Conservation (phyloP, 1,140 invertebrate genomes). For the Drosophila fuyamai region DNA sequence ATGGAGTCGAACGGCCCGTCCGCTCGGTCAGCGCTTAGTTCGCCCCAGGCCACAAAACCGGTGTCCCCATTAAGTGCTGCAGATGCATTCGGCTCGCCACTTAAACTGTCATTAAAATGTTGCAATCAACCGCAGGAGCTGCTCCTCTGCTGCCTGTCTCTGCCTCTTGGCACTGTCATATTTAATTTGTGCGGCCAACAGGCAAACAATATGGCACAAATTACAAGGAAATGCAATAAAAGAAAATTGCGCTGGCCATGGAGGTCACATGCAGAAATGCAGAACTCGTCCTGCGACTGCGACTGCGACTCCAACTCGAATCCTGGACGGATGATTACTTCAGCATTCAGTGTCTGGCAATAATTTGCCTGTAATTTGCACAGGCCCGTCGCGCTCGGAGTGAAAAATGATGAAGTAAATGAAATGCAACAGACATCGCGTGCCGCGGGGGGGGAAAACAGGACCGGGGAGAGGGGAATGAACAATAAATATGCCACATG, state of each 20-base stretch:
- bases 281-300: no score
- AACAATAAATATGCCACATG: conserved; percentile 57
- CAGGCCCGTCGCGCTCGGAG: conserved; percentile 7
- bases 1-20: background rate
- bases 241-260: conserved; percentile 33
- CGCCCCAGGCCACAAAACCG: conserved; percentile 13
- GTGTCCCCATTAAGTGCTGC: conserved; percentile 48
- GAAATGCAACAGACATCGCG: conserved; percentile 74
- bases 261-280: conserved; percentile 7
- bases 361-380: conserved; percentile 80
- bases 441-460: conserved; percentile 19
- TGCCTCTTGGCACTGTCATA: conserved; percentile 43
- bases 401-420: conserved; percentile 77
- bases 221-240: conserved; percentile 80
- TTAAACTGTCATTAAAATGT: conserved; percentile 80
- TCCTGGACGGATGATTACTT: conserved; percentile 62
- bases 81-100: conserved; percentile 62
- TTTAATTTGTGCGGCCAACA: conserved; percentile 71
- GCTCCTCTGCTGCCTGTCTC: conserved; percentile 21
- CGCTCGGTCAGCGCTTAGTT: conserved; percentile 9
- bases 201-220: conserved; percentile 78
- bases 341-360: conserved; percentile 69
- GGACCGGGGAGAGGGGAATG: conserved; percentile 1
- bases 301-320: conserved; percentile 1
- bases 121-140: conserved; percentile 70